Conservation (phyloP, 2,797 vertebrate genomes). For the Odontamblyopus rebecca region DNA sequence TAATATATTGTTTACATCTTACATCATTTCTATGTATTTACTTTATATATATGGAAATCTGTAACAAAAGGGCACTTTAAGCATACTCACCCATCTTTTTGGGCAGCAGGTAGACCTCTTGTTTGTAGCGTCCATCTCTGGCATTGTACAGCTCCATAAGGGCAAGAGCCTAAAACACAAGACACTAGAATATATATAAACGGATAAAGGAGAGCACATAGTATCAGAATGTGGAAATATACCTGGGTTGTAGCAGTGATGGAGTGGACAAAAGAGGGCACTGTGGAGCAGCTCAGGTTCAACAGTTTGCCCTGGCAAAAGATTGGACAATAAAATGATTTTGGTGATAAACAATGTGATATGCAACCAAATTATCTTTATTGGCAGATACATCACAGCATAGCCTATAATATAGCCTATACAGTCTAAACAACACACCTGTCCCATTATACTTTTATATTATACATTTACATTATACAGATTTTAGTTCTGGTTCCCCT, state of each 20-base stretch:
- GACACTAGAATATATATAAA: neutral
- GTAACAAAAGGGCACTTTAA: neutral
- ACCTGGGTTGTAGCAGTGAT: slow-evolving; percentile 94
- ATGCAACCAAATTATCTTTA: no score
- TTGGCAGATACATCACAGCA: no score
- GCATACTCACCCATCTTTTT: slow-evolving; percentile 89
- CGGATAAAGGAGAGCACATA: neutral
- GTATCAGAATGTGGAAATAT: slow-evolving; percentile 16
- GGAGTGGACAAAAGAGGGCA: slow-evolving; percentile 91
- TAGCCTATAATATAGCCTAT: no score
- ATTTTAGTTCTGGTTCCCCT: neutral
- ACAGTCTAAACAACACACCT: no score
- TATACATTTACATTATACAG: neutral
- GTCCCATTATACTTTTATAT: no score
- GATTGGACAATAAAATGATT: slow-evolving; percentile 7
- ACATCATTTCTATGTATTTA: no score
- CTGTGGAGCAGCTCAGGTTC: slow-evolving; percentile 94
- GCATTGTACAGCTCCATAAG: slow-evolving; percentile 80
- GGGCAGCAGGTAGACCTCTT: slow-evolving; percentile 90
- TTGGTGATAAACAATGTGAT: no score
- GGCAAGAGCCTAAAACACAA: slow-evolving; percentile 83
- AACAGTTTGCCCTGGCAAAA: slow-evolving; percentile 85
- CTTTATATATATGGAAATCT: no score
- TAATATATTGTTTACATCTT: no score
- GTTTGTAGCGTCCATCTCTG: slow-evolving; percentile 90